phyloP scores from a whole-genome alignment of 1,140 invertebrate species.

The Sesamia nonagrioides region DNA sequence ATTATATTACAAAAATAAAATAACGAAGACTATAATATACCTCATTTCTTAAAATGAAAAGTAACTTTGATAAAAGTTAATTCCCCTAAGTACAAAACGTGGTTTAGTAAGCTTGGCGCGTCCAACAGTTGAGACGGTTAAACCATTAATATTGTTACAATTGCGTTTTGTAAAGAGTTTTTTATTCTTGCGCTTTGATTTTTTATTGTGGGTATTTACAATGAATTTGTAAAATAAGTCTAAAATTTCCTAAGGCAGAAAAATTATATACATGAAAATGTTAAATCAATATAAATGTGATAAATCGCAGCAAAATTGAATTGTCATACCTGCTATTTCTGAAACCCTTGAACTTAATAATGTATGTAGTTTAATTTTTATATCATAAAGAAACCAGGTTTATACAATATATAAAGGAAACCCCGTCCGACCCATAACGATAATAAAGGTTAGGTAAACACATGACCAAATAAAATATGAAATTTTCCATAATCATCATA shows the following conservation, averaged over 20 bases:
- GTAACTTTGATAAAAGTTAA: too few species aligned
- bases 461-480: too few species aligned
- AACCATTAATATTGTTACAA: not conserved
- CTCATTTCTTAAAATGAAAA: not conserved
- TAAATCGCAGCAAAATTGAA: not conserved
- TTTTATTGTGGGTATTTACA: not conserved
- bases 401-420: too few species aligned
- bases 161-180: not conserved
- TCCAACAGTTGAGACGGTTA: not conserved
- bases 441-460: too few species aligned
- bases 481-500: too few species aligned
- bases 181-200: not conserved
- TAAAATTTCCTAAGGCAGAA: not conserved
- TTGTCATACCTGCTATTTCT: too few species aligned
- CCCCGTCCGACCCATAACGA: too few species aligned
- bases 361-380: too few species aligned
- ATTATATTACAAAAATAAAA: conserved; percentile 29
- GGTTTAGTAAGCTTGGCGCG: too few species aligned
- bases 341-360: too few species aligned
- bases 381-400: too few species aligned
- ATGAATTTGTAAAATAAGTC: conserved; percentile 1
- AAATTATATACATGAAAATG: not conserved
- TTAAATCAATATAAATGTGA: not conserved
- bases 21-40: conserved; percentile 7
- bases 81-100: not conserved